These are phyloP conservation scores for Phenganax subtilis DNA, from an alignment of 92 coral and sea anemone genomes.

Conservation along the genomic window DNA sequence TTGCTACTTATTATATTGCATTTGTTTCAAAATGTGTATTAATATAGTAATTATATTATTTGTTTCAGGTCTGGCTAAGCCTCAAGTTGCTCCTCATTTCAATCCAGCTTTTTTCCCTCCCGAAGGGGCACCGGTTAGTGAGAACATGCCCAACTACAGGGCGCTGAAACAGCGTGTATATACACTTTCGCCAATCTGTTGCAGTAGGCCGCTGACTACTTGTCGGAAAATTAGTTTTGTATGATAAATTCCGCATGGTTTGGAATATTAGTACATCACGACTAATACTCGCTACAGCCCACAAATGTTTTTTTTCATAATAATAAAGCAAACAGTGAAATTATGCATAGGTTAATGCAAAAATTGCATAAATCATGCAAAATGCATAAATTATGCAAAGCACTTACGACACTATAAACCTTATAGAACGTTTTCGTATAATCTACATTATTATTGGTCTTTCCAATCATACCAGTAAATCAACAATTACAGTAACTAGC, in stretches of 20 bases:
- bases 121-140: conserved; percentile 87
- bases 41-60: background rate
- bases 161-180: no score
- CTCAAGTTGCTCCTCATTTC: conserved; percentile 92
- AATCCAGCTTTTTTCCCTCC: conserved; percentile 93
- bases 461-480: background rate
- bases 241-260: no score
- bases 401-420: no score
- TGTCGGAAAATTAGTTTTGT: no score
- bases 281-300: no score
- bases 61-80: conserved; percentile 18
- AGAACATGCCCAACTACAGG: no score
- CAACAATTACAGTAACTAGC: background rate
- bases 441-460: no score
- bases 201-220: background rate
- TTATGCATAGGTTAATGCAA: background rate
- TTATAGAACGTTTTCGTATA: no score
- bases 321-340: no score
- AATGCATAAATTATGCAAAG: background rate
- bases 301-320: no score
- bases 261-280: no score
- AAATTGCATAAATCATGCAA: background rate
- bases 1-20: no score
- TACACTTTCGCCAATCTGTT: background rate
- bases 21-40: background rate